Evolutionary conservation across 2,797 vertebrate species (phyloP).

Genomic region (Myotis planiceps): DNA sequence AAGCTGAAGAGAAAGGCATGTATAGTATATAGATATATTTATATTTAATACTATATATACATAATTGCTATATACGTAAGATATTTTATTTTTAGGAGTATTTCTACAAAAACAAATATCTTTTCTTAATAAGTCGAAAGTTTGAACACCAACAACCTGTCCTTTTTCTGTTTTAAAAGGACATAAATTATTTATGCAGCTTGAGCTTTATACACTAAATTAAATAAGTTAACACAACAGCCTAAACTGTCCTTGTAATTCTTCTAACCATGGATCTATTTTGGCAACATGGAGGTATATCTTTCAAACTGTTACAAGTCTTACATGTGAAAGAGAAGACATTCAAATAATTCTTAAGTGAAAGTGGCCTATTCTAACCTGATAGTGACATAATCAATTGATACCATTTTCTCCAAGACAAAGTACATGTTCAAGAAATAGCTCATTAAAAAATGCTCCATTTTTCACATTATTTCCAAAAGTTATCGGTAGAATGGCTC

Average conservation of each 20-base stretch:
- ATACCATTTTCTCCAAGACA: constrained; percentile 70
- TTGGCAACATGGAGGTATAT: constrained; percentile 88
- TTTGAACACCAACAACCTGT: constrained; percentile 80
- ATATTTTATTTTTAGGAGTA: constrained; percentile 72
- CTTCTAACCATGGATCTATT: constrained; percentile 83
- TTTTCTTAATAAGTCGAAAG: constrained; percentile 77
- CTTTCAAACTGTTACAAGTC: constrained; percentile 82
- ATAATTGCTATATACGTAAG: constrained; percentile 79
- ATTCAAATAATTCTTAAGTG: constrained; percentile 67
- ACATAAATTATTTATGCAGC: constrained; percentile 81
- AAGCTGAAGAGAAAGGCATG: constrained; percentile 78
- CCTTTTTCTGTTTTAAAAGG: constrained; percentile 72
- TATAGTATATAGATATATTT: constrained; percentile 76
- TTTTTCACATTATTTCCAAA: constrained; percentile 83
- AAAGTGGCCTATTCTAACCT: constrained; percentile 77
- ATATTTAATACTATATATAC: constrained; percentile 82
- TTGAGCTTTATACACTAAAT: constrained; percentile 77
- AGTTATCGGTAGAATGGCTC: constrained; percentile 81
- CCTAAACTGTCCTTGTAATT: constrained; percentile 82
- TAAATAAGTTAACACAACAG: constrained; percentile 81
- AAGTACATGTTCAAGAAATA: constrained; percentile 67
- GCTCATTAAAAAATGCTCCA: constrained; percentile 67
- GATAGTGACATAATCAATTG: constrained; percentile 75
- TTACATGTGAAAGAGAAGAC: constrained; percentile 79
- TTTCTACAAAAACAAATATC: constrained; percentile 80